Evolutionary conservation across 2,888 invertebrate species (phyloP).

Genomic region (Operophtera brumata): DNA sequence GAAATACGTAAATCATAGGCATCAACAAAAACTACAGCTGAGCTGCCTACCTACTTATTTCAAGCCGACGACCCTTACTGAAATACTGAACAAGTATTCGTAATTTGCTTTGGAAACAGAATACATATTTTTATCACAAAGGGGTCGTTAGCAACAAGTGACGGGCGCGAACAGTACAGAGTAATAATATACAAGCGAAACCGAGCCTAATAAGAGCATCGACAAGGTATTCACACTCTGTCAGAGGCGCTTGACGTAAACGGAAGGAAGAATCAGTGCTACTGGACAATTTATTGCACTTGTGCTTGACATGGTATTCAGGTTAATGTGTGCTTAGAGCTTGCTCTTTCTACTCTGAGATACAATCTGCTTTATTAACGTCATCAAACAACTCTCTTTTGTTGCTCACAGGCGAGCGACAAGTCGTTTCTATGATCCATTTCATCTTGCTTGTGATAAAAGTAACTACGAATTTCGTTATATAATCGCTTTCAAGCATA

Average conservation of each 20-base stretch:
- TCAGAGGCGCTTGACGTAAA: too few species aligned
- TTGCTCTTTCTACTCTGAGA: not conserved
- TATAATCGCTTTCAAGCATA: too few species aligned
- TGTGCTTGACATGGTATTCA: too few species aligned
- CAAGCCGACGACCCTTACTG: too few species aligned
- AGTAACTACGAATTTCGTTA: too few species aligned
- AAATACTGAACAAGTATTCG: not conserved
- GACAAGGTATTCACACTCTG: too few species aligned
- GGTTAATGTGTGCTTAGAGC: not conserved
- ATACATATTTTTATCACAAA: slow-evolving; percentile 1
- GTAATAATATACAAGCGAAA: not conserved
- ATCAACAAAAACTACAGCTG: too few species aligned
- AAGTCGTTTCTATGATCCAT: too few species aligned
- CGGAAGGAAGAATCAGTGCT: too few species aligned
- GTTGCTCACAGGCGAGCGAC: not conserved
- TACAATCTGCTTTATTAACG: slow-evolving; percentile 4
- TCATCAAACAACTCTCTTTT: slow-evolving; percentile 9
- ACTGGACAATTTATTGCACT: too few species aligned
- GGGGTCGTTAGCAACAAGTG: not conserved
- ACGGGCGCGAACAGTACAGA: not conserved
- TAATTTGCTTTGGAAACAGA: not conserved
- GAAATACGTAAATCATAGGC: too few species aligned
- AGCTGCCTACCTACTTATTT: not conserved
- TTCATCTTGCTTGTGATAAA: too few species aligned
- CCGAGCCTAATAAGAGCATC: not conserved